phyloP scores from a whole-genome alignment of 1,140 invertebrate genomes.

The Cardiocondyla obscurior region DNA sequence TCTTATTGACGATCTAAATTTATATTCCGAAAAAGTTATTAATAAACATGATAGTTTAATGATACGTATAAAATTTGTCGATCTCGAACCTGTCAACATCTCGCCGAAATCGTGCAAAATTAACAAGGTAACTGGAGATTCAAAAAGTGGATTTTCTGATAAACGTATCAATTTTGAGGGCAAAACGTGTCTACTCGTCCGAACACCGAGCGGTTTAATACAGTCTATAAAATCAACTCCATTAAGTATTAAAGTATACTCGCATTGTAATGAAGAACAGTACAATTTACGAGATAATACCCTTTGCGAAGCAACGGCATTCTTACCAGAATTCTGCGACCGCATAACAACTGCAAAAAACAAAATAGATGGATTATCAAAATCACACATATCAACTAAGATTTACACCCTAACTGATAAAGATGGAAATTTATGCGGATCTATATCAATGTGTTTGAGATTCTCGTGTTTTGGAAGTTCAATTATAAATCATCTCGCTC shows the following conservation, averaged over 20 bases:
- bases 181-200: conserved; percentile 75
- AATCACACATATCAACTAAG: conserved; percentile 56
- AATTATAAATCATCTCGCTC: conserved; percentile 56
- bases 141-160: neutral
- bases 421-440: conserved; percentile 52
- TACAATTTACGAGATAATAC: neutral
- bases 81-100: conserved; percentile 70
- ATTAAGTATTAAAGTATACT: conserved; percentile 65
- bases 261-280: neutral
- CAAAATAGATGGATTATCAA: conserved; percentile 43
- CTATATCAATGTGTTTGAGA: conserved; percentile 63
- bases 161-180: conserved; percentile 53
- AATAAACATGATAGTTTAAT: conserved; percentile 39
- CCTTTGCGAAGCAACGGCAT: conserved; percentile 52
- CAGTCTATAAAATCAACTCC: conserved; percentile 62
- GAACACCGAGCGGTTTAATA: conserved; percentile 55
- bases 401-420: conserved; percentile 66
- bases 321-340: conserved; percentile 55
- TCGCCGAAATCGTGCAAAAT: neutral
- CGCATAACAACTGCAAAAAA: conserved; percentile 20
- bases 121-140: conserved; percentile 19
- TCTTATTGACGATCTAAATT: conserved; percentile 60
- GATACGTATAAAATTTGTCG: conserved; percentile 63
- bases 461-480: conserved; percentile 73
- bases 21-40: conserved; percentile 43